Conservation (phyloP, 2,797 vertebrate species). For the Cichlasoma orientale region DNA sequence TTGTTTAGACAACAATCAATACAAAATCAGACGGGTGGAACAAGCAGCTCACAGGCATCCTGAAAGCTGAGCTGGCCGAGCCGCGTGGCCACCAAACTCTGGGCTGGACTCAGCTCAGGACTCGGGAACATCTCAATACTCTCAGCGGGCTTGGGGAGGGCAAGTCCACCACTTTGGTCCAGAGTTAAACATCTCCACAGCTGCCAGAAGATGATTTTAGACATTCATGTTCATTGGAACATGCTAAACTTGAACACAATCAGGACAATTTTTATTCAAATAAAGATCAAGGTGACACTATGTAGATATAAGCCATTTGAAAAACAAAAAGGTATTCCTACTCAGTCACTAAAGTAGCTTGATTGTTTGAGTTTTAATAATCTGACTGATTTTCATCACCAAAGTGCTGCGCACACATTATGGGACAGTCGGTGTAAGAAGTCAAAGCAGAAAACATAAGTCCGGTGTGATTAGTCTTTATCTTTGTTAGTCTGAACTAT, state of each 20-base stretch:
- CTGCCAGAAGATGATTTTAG: neutral
- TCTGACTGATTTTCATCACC: neutral
- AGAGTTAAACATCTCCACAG: neutral
- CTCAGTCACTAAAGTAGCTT: neutral
- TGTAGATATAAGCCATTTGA: too few relatives aligned
- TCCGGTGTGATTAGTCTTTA: neutral
- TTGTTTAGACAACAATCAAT: neutral
- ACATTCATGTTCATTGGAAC: neutral
- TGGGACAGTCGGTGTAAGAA: neutral
- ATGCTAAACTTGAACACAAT: neutral
- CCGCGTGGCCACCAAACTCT: neutral
- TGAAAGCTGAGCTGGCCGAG: neutral
- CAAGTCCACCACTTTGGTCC: neutral
- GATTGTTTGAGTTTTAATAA: neutral
- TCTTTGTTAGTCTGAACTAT: neutral
- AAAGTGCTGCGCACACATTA: neutral
- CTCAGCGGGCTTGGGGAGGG: rapidly evolving
- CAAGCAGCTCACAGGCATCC: neutral
- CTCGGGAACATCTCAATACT: too few relatives aligned
- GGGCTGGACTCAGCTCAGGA: neutral
- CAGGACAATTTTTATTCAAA: too few relatives aligned
- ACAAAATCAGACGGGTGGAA: neutral
- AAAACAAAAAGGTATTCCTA: too few relatives aligned
- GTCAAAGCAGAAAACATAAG: neutral
- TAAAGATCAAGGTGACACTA: too few relatives aligned